Conservation (phyloP, 1,140 invertebrate genomes). For the Temnothorax curvispinosus region DNA sequence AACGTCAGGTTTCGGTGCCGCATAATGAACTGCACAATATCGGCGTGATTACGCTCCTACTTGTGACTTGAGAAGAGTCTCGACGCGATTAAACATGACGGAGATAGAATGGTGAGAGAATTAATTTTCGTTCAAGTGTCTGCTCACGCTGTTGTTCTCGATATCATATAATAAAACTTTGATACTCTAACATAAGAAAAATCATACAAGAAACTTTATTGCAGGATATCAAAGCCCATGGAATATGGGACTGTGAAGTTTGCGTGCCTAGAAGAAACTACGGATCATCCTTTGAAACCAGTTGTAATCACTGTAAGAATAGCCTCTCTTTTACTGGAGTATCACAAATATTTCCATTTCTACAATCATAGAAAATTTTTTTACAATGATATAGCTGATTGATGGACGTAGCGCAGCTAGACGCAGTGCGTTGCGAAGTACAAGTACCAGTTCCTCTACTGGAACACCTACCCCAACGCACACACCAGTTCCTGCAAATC, state of each 20-base stretch:
- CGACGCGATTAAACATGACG: constrained; percentile 65
- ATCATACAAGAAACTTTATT: constrained; percentile 32
- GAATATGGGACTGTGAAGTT: constrained; percentile 68
- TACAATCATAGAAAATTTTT: neutral
- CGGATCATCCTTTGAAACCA: constrained; percentile 86
- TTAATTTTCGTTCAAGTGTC: no score
- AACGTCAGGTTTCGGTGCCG: no score
- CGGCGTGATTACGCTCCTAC: neutral
- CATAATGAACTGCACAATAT: neutral
- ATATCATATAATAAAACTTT: constrained; percentile 19
- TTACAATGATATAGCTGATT: constrained; percentile 80
- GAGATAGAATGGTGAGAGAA: constrained; percentile 75
- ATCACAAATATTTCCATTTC: constrained; percentile 4
- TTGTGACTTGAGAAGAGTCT: neutral
- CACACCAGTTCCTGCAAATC: constrained; percentile 85
- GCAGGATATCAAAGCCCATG: constrained; percentile 74
- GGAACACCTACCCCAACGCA: constrained; percentile 85
- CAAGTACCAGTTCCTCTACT: constrained; percentile 83
- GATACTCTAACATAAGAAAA: neutral
- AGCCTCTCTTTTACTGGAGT: neutral
- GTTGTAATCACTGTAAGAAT: constrained; percentile 82
- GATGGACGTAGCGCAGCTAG: constrained; percentile 84
- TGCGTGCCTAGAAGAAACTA: constrained; percentile 73
- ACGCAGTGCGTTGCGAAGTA: constrained; percentile 83
- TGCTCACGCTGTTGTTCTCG: neutral